Base-by-base conservation (phyloP, 1,140 invertebrate species). In the Meloidogyne exigua region DNA sequence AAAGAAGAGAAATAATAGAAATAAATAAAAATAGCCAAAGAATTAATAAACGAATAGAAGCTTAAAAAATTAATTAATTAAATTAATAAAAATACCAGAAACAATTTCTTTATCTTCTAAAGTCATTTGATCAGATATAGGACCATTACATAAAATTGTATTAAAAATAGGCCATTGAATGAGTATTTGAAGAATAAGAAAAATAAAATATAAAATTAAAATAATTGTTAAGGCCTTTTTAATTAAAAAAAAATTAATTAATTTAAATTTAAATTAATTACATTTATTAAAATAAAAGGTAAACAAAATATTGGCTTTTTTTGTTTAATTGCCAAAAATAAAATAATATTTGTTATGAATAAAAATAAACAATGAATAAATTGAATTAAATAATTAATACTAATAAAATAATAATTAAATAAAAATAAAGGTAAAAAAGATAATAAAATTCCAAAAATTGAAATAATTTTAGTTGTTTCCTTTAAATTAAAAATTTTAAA, bases 1-100 rank as follows among this genome's bases (percentile, higher is more conserved):
- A 57, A 57, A 57, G 49, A 57, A 57, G 10, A n/a, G 5, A 57
- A 57, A n/a, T n/a, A 57, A 57, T 57, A 57, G 21, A 57, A 57
- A 57, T 57, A n/a, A 57, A 57, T 57, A 57, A 57, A 57, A 57
- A 57, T 57, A 57, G 9, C 49, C 49, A 57, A 57, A 57, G 49
- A 57, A 57, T 9, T 57, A 57, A 57, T 57, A 57, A 57, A 57
- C n/a, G 18, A 57, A 57, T 57, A 5, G 49, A 57, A 21, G 5
- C 49, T 57, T n/a, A 1, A 57, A 49, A 49, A 57, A 9, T 57
- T n/a, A n/a, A 57, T 32, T 32, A 15, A 44, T 57, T 57, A 57
- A 57, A 57, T 57, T 57, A 49, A 49, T 15, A n/a, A 57, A 57
- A 57, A 7, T 15, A 57, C 49, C 49, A 57, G 18, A n/a, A 57